Conservation (phyloP, 2,888 invertebrate genomes). For the Philonicus albiceps region DNA sequence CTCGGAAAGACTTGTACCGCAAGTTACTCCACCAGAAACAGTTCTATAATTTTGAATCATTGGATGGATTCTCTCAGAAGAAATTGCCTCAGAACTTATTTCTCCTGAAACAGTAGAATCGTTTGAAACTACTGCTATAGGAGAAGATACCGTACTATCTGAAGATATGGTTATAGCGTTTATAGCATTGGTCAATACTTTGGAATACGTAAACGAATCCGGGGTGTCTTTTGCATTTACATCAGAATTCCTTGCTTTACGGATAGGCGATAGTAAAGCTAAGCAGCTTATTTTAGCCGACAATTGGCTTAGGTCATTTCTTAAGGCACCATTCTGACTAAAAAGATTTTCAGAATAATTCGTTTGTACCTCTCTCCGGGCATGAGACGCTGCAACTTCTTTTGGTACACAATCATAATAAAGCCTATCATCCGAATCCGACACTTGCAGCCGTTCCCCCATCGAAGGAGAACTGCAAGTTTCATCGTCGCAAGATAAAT, state of each 20-base stretch:
- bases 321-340: neutral
- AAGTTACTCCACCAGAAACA: neutral
- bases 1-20: neutral
- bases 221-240: neutral
- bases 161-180: neutral
- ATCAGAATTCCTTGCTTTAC: neutral
- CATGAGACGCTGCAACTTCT: neutral
- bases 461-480: neutral
- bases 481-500: neutral
- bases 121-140: neutral
- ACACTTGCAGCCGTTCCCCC: neutral
- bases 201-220: neutral
- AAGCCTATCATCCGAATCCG: neutral
- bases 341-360: neutral
- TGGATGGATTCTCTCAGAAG: constrained; percentile 31
- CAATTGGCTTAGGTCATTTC: neutral
- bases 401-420: neutral
- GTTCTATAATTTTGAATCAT: neutral
- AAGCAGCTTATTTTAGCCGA: constrained; percentile 43
- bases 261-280: neutral
- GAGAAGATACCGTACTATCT: neutral
- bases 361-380: neutral
- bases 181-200: neutral
- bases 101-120: neutral
- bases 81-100: neutral